Evolutionary conservation across 2,113 vertebrate species (phyloP).

Genomic region (Mystacornis crossleyi): DNA sequence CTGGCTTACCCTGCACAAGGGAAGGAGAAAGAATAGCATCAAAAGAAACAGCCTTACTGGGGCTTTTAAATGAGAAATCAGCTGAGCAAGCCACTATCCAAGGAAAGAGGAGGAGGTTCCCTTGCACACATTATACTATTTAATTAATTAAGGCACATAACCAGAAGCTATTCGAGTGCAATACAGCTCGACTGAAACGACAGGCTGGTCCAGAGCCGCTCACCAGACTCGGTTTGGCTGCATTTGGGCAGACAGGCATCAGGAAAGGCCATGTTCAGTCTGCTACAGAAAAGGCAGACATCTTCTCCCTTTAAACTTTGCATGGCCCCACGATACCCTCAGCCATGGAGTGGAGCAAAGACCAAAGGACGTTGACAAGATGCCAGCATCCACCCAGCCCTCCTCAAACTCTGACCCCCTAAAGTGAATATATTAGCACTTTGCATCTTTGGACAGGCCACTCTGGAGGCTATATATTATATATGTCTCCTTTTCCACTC

Average conservation of each 20-base stretch:
- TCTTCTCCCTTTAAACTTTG: background rate
- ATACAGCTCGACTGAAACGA: background rate
- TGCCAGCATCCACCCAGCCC: background rate
- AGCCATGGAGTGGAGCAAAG: background rate
- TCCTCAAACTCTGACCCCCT: background rate
- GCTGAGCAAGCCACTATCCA: background rate
- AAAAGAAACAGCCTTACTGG: background rate
- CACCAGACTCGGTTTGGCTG: background rate
- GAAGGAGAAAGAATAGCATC: background rate
- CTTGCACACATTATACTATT: background rate
- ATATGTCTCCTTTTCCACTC: background rate
- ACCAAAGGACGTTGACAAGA: accelerated
- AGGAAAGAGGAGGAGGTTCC: background rate
- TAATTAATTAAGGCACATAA: background rate
- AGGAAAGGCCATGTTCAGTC: background rate
- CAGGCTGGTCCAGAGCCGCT: background rate
- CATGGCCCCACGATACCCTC: accelerated
- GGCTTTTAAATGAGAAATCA: background rate
- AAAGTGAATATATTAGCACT: background rate
- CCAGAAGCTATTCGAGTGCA: background rate
- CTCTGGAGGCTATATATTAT: background rate
- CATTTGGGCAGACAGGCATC: background rate
- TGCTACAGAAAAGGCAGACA: background rate
- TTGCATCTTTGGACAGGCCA: background rate
- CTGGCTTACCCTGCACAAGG: background rate